Percentiles rank a stretch among this genome's conserved stretches.
Conservation (phyloP, 2,888 invertebrate genomes). For the Ophion ellenae region DNA sequence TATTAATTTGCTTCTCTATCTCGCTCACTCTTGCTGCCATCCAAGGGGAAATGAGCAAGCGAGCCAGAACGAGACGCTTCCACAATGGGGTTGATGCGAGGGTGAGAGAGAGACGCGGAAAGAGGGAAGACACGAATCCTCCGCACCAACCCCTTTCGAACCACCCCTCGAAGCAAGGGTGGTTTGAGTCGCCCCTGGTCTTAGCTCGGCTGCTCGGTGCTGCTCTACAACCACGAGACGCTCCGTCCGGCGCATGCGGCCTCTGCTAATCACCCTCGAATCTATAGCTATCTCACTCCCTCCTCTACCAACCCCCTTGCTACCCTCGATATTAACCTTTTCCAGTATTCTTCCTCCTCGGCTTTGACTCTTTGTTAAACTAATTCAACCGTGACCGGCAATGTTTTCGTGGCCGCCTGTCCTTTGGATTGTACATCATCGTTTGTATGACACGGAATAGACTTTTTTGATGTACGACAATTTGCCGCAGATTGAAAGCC, state of each 20-base stretch:
- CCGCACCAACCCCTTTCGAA: slow-evolving; percentile 52
- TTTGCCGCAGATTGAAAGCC: too few relatives aligned
- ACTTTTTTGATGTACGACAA: too few relatives aligned
- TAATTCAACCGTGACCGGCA: slow-evolving; percentile 31
- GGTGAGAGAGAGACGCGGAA: slow-evolving; percentile 38
- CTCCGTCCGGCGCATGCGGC: slow-evolving; percentile 78
- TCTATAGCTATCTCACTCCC: slow-evolving; percentile 68
- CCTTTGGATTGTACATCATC: too few relatives aligned
- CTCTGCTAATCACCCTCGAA: slow-evolving; percentile 77
- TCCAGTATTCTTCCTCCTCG: not conserved
- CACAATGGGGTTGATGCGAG: slow-evolving; percentile 39
- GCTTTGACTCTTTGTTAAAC: not conserved
- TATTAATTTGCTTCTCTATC: slow-evolving; percentile 83
- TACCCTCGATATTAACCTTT: slow-evolving; percentile 42
- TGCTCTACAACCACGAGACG: slow-evolving; percentile 69
- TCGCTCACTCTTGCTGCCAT: slow-evolving; percentile 64
- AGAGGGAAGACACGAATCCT: slow-evolving; percentile 54
- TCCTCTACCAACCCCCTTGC: slow-evolving; percentile 67
- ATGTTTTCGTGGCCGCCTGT: not conserved
- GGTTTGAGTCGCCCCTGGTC: slow-evolving; percentile 77
- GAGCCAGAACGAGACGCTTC: slow-evolving; percentile 40
- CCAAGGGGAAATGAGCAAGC: slow-evolving; percentile 66
- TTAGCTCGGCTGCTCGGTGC: slow-evolving; percentile 72
- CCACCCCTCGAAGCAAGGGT: slow-evolving; percentile 73
- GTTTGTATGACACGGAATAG: too few relatives aligned